Base-by-base conservation (phyloP, 2,113 vertebrate species). In the Stigmatopora nigra region DNA sequence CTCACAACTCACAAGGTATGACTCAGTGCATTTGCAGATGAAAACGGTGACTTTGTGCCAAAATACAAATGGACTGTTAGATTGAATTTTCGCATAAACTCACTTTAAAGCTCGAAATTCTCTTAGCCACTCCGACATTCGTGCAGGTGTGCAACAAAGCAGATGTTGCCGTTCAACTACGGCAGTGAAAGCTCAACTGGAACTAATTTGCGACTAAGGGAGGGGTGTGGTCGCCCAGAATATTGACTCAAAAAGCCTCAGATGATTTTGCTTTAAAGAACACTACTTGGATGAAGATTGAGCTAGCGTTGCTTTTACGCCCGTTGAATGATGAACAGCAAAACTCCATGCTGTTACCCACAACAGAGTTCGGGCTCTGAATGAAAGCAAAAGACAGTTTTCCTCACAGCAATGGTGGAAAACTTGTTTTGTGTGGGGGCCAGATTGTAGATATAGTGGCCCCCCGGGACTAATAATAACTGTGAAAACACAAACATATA, bases 101-200 rank as follows among this genome's bases (percentile, higher is more conserved):
- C 61, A 35, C 15, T 2, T 20, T 31, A 3, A 31, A 22, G 22
- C 61, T 9, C 2, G 45, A 48, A 15, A 20, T 25, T 48, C 19
- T 2, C 44, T 25, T 5, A 20, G 65, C 48, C 48, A 44, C 17
- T 46, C 66, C 4, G 17, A 44, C 67, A 65, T 63, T 65, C 15
- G 20, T 19, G 47, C 67, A 76, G 60, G 62, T 67, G 63, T 49
- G 59, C 57, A 10, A 17, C 9, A n/a, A 45, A 70, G 58, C 78
- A 85, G 81, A 82, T 86, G 87, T 73, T 67, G 67, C 75, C 76
- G 61, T 65, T 78, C 73, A 80, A 68, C 64, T 67, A 10, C 56
- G 22, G 67, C 45, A 5, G 62, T 71, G 59, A 64, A 45, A 67
- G 60, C 49, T 58, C 77, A 75, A 58, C 71, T 78, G 78, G 75